Evolutionary conservation across 2,888 invertebrate genomes (phyloP), one percentile per base, ranked within the genome.

Genomic region (Agonopterix alstromeriana): DNA sequence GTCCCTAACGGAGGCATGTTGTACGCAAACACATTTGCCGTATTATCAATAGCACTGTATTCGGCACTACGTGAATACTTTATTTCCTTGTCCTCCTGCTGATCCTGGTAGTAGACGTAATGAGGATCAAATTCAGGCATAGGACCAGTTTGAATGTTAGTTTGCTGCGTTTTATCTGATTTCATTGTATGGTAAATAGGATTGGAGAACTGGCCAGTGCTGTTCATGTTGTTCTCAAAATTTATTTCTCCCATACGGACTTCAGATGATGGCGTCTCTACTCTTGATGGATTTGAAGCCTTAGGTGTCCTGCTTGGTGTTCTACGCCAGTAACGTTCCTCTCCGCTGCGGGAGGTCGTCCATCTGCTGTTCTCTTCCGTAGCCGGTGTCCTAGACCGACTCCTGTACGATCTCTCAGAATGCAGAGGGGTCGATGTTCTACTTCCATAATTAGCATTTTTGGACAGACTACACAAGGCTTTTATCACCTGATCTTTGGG

Each of bases 401-500:
- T 83, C 64, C 82, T 71, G 55, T 76, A 87, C 12, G 85, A 86
- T 42, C 82, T 70, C 56, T 85, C 85, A 2, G 86, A 84, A 57
- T 74, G 77, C 51, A 72, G 54, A 1, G 88, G 83, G 38, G 86
- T 82, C 36, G 83, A 64, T 59, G 84, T 78, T 63, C 90, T 70
- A 65, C 88, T 82, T 44, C 72, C 71, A 73, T 72, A 82, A 54
- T 67, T 73, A 52, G 70, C 68, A 56, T 78, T 82, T 48, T 87
- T 89, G 54, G 82, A 80, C 53, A 88, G 65, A 58, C 58, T 77
- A 65, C 88, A 92, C 55, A 96, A 85, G 17, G 96, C 96, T 74
- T 93, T 94, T 61, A 96, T 96, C 46, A 96, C 95, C 82, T 95
- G 95, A 64, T 95, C 95, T 78, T 96, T 96, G 42, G 96, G 95